phyloP scores from a whole-genome alignment of 2,113 vertebrate genomes.

The Pitta sordida region DNA sequence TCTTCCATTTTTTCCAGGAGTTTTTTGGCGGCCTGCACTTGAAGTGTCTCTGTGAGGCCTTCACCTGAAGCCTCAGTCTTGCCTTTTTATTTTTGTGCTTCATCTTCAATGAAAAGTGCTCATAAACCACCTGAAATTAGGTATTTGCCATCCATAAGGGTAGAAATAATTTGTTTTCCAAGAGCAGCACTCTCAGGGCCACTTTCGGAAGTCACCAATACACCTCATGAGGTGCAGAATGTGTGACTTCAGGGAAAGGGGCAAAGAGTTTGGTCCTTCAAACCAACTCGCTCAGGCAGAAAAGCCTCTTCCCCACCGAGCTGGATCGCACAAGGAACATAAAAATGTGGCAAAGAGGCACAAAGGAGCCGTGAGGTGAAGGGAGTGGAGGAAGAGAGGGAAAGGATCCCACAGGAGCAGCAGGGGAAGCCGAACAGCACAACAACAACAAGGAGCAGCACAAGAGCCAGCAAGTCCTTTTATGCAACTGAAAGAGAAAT shows the following conservation, averaged over 20 bases:
- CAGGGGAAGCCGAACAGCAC: neutral
- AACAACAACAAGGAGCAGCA: neutral
- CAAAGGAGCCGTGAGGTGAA: neutral
- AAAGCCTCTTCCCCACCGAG: neutral
- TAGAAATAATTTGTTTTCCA: too few species aligned
- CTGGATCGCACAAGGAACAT: neutral
- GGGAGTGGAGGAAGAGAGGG: neutral
- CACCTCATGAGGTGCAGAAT: too few species aligned
- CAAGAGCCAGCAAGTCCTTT: constrained; percentile 42
- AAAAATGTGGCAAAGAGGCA: neutral
- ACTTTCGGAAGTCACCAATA: too few species aligned
- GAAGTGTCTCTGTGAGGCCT: too few species aligned
- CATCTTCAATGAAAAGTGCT: too few species aligned
- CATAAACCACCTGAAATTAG: too few species aligned
- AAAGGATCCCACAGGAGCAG: neutral
- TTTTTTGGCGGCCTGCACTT: too few species aligned
- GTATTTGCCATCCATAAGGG: too few species aligned
- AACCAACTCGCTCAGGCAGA: neutral
- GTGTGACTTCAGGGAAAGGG: neutral
- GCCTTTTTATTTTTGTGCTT: too few species aligned
- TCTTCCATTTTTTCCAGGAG: too few species aligned
- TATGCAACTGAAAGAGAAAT: constrained; percentile 25
- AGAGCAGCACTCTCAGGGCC: too few species aligned
- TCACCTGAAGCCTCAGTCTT: too few species aligned
- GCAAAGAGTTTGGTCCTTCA: neutral